phyloP scores from a whole-genome alignment of 2,113 vertebrate species.

The Gallinago jamesoni region DNA sequence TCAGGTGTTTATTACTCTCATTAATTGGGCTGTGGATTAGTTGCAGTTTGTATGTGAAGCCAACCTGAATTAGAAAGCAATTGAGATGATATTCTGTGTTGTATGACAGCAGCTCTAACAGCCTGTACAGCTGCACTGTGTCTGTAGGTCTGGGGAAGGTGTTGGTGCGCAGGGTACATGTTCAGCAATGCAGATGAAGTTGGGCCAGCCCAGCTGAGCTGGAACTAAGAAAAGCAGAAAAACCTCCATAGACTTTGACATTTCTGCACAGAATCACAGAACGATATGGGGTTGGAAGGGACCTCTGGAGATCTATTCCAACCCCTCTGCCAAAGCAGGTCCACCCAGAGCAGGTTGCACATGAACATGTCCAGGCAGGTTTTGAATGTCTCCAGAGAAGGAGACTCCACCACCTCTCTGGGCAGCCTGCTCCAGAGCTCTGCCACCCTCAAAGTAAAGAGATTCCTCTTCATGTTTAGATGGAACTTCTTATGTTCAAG shows the following conservation, averaged over 20 bases:
- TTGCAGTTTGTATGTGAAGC: not conserved
- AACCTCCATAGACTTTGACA: rapidly evolving
- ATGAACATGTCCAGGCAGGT: no score
- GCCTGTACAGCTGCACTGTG: rapidly evolving
- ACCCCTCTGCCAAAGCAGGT: no score
- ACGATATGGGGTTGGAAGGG: no score
- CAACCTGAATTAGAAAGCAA: not conserved
- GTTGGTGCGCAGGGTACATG: rapidly evolving
- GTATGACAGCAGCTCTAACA: not conserved
- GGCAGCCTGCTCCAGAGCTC: no score
- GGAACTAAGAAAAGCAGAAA: not conserved
- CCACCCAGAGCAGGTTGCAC: no score
- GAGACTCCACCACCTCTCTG: no score
- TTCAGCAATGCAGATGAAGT: not conserved
- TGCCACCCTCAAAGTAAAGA: no score
- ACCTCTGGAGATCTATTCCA: no score
- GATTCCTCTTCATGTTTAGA: no score
- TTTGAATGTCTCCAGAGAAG: no score
- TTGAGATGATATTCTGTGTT: not conserved
- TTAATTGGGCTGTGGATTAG: not conserved
- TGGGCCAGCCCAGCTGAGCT: not conserved
- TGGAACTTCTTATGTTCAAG: no score
- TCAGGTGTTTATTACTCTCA: not conserved
- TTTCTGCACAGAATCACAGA: not conserved
- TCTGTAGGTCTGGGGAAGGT: not conserved